Evolutionary conservation across 2,113 vertebrate species (phyloP).

Genomic region (Nettapus auritus): DNA sequence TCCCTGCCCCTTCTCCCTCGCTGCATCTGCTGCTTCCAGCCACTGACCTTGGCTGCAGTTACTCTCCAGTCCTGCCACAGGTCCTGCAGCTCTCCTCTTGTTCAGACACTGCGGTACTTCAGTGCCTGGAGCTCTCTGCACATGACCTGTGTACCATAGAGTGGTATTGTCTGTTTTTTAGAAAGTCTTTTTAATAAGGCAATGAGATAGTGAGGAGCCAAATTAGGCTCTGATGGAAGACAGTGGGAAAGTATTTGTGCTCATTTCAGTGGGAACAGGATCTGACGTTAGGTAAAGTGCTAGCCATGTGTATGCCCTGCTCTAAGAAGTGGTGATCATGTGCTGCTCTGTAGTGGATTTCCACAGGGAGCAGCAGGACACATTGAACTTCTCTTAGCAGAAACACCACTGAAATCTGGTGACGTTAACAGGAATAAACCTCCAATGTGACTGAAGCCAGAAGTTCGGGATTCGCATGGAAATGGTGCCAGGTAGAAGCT

Average conservation of each 20-base stretch:
- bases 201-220: background rate
- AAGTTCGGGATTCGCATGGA: background rate
- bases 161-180: background rate
- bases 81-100: background rate
- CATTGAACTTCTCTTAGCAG: background rate
- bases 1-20: background rate
- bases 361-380: background rate
- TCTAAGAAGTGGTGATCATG: background rate
- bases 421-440: background rate
- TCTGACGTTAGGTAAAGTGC: background rate
- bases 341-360: background rate
- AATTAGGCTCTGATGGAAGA: background rate
- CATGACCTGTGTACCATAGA: background rate
- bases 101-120: background rate
- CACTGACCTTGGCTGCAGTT: background rate
- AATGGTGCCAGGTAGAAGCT: background rate
- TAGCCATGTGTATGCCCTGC: background rate
- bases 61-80: background rate
- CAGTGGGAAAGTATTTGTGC: background rate
- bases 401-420: background rate
- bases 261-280: background rate
- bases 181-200: background rate
- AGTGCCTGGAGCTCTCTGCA: background rate
- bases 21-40: background rate
- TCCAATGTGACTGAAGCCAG: background rate